Evolutionary conservation across 37 sponge, comb jelly and placozoan genomes (phyloP).

Genomic region (Aplysina aerophoba): DNA sequence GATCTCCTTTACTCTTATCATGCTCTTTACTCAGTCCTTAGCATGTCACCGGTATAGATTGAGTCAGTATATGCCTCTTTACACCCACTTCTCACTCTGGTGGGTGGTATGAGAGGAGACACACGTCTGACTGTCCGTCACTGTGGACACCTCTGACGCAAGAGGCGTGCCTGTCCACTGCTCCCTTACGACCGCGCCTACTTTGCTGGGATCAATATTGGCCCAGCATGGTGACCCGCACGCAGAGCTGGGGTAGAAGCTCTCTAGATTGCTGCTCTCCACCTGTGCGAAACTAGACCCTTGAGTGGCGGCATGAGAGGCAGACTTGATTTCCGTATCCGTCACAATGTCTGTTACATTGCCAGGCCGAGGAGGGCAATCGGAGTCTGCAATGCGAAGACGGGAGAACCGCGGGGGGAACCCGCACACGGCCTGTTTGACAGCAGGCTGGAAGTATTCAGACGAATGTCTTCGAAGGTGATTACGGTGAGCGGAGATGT

Average conservation of each 20-base stretch:
- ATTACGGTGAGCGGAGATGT: too few relatives aligned
- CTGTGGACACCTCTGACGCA: conserved; percentile 9
- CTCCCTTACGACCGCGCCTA: conserved; percentile 5
- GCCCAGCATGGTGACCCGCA: conserved; percentile 1
- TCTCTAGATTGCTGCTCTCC: conserved; percentile 27
- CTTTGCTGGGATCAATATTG: conserved; percentile 1
- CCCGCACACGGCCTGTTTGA: too few relatives aligned
- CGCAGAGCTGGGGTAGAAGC: conserved; percentile 19
- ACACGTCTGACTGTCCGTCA: background rate
- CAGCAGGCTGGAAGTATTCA: too few relatives aligned
- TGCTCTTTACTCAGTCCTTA: too few relatives aligned
- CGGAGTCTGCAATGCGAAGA: too few relatives aligned
- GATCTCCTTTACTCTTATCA: too few relatives aligned
- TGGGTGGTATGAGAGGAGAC: conserved; percentile 5
- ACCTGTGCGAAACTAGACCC: background rate
- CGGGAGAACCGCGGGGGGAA: too few relatives aligned
- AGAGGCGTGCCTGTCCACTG: conserved; percentile 35
- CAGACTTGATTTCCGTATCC: background rate
- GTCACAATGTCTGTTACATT: background rate
- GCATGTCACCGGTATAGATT: too few relatives aligned
- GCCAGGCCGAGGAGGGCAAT: too few relatives aligned
- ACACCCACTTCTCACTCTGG: conserved; percentile 34
- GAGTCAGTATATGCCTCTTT: too few relatives aligned
- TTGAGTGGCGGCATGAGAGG: conserved; percentile 23
- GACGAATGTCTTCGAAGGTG: too few relatives aligned